Percentiles rank a stretch among this genome's conserved stretches.
These are phyloP conservation scores for Poeciliopsis retropinna DNA, from an alignment of 2,113 vertebrate species.

Conservation along the genomic window DNA sequence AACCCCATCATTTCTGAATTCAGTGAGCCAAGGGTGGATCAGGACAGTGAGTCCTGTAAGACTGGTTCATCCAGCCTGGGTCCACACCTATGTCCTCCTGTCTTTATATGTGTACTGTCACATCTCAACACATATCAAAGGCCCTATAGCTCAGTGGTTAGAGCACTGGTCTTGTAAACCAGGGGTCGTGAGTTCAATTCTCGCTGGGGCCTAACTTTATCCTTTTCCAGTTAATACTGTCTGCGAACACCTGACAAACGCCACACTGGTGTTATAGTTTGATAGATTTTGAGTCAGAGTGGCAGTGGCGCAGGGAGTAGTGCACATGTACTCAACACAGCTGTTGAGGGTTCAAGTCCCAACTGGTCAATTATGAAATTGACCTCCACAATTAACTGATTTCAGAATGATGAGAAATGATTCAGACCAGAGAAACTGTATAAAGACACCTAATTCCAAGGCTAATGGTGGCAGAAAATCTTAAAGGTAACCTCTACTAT, in stretches of 20 bases:
- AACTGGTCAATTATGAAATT: no score
- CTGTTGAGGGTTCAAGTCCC: no score
- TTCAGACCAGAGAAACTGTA: background rate
- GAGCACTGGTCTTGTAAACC: conserved; percentile 17
- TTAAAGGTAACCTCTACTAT: no score
- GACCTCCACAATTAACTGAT: background rate
- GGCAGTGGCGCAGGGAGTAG: no score
- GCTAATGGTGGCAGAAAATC: background rate
- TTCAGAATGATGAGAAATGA: background rate
- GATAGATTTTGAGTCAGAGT: no score
- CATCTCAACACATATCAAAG: rapidly evolving
- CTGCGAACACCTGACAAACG: background rate
- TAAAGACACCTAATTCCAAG: no score
- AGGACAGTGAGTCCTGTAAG: background rate
- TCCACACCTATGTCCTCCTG: background rate
- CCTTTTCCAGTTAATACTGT: rapidly evolving
- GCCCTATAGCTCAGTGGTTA: conserved; percentile 70
- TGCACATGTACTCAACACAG: no score
- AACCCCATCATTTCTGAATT: background rate
- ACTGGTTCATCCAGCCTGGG: background rate
- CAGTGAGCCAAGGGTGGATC: background rate
- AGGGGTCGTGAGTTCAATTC: conserved; percentile 37
- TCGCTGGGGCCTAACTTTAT: conserved; percentile 31
- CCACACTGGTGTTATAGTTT: no score
- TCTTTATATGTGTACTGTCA: background rate